phyloP scores from a whole-genome alignment of 2,113 vertebrate species.

The Cryptotis parvus region DNA sequence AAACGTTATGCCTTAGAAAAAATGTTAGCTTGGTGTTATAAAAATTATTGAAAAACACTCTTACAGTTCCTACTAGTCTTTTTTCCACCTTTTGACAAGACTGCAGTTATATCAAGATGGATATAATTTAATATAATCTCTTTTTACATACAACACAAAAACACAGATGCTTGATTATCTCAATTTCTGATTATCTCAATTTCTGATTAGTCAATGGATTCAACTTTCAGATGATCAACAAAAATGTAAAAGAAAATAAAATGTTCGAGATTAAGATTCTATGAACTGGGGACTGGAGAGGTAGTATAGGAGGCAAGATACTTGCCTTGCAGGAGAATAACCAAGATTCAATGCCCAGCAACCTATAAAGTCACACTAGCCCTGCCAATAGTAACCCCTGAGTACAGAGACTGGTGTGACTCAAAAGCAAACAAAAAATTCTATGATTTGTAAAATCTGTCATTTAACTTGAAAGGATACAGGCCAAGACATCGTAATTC shows the following conservation, averaged over 20 bases:
- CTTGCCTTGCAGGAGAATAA: no score
- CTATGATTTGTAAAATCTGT: constrained; percentile 36
- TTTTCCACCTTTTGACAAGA: constrained; percentile 47
- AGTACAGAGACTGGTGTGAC: no score
- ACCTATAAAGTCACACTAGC: no score
- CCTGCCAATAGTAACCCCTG: no score
- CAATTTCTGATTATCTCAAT: constrained; percentile 43
- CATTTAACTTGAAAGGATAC: constrained; percentile 92
- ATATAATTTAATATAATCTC: constrained; percentile 21
- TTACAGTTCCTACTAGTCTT: constrained; percentile 28
- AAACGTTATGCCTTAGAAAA: neutral
- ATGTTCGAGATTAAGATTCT: no score
- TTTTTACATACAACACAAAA: constrained; percentile 19
- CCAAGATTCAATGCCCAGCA: no score
- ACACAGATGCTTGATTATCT: neutral
- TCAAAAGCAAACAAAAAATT: neutral
- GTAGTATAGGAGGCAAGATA: no score
- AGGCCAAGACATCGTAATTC: constrained; percentile 99
- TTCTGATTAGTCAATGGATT: constrained; percentile 48
- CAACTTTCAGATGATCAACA: constrained; percentile 11
- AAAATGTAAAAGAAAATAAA: neutral
- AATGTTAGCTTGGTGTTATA: constrained; percentile 32
- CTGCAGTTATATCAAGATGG: constrained; percentile 31
- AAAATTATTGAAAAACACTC: constrained; percentile 41
- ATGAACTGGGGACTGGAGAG: no score